Evolutionary conservation across 2,888 invertebrate genomes (phyloP).

Genomic region (Neoaliturus tenellus): DNA sequence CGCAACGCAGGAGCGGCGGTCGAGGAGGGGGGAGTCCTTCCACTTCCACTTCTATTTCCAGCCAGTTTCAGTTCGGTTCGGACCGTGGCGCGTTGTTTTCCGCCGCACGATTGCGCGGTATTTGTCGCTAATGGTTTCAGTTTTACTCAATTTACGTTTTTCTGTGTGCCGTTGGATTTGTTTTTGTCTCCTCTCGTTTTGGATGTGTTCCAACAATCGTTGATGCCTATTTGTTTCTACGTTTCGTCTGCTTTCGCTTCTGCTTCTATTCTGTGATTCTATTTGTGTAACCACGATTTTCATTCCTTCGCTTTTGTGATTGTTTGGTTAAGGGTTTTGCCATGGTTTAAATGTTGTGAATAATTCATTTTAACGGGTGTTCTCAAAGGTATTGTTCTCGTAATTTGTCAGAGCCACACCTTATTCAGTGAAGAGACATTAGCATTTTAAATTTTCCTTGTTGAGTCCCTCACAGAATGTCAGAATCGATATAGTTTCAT

Average conservation of each 20-base stretch:
- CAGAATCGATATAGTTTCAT: too few relatives aligned
- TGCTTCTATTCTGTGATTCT: not conserved
- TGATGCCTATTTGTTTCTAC: not conserved
- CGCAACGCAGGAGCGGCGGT: not conserved
- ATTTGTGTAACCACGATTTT: too few relatives aligned
- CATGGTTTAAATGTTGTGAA: not conserved
- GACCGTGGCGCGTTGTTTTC: slow-evolving; percentile 20
- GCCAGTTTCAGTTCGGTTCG: slow-evolving; percentile 38
- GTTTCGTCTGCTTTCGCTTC: not conserved
- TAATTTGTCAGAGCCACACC: not conserved
- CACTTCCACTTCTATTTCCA: slow-evolving; percentile 48
- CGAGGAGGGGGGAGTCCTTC: slow-evolving; percentile 10
- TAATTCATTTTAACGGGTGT: not conserved
- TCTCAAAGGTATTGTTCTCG: not conserved
- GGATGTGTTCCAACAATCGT: slow-evolving; percentile 38
- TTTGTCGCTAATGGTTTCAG: slow-evolving; percentile 25
- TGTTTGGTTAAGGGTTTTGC: not conserved
- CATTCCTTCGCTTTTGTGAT: not conserved
- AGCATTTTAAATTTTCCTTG: not conserved
- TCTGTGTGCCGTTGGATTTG: slow-evolving; percentile 14
- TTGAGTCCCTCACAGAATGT: not conserved
- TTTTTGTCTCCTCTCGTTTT: not conserved
- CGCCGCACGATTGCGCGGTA: not conserved
- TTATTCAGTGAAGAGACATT: not conserved
- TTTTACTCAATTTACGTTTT: not conserved